Base-by-base conservation (phyloP, 2,797 vertebrate genomes). In the Sebastes cheni region DNA sequence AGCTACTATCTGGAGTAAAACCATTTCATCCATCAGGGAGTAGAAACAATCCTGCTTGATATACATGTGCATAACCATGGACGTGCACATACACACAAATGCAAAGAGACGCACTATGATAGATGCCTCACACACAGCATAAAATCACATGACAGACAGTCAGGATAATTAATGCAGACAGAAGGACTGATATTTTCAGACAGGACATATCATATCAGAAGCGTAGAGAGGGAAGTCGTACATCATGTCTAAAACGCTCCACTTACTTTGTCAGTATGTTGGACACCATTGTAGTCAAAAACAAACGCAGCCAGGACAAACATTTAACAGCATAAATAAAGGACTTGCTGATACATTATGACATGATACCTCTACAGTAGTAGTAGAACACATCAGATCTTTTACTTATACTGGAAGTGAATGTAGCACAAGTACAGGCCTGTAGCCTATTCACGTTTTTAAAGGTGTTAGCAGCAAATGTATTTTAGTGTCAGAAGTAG, bases 1-100 rank as follows among this genome's bases (percentile, higher is more conserved):
- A 86, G 82, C 84, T 85, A 66, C 91, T 80, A 87, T 90, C 84
- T 87, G 72, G 86, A 88, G 77, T 75, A 72, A 93, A 90, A 91
- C 77, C 66, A 74, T 88, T 88, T 85, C 91, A 90, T 92, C 77
- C 87, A 79, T 91, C 77, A 86, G 80, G 73, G 83, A 83, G 67
- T 64, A 75, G 79, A 91, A 82, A 87, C 88, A 79, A 87, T 85
- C 80, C 77, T 34, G 60, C 67, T 32, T 77, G 72, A 88, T 81
- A 70, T 80, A 20, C 71, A 69, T 64, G 77, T 66, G 77, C 77
- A 74, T 72, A 20, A 60, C 42, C 52, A 20, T n/a, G 11, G 29
- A 62, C 2, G 10, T 22, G 46, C 75, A 80, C 78, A 61, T 9
- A 82, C 70, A 86, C 79, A 84, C 72, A 50, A 23, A 72, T 71